phyloP scores from a whole-genome alignment of 2,113 vertebrate species.

The Odocoileus hemionus region DNA sequence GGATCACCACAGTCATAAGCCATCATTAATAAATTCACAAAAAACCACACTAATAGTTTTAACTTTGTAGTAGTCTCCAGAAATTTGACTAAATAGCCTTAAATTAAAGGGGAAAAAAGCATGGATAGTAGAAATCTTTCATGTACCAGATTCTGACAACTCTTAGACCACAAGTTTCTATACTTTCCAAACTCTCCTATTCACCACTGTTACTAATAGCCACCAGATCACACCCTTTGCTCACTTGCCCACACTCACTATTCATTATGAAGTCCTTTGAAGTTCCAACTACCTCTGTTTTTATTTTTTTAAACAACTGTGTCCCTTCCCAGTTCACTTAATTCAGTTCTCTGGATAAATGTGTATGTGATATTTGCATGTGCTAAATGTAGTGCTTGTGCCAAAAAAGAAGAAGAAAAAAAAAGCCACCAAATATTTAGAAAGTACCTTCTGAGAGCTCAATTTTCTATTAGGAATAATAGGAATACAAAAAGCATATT shows the following conservation, averaged over 20 bases:
- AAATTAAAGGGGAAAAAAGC: background rate
- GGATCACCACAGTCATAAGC: background rate
- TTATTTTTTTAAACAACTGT: background rate
- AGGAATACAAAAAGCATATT: background rate
- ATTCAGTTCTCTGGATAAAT: background rate
- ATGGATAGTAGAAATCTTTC: background rate
- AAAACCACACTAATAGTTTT: background rate
- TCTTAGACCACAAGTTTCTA: background rate
- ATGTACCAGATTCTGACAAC: background rate
- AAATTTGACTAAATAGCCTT: background rate
- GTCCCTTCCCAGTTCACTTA: background rate
- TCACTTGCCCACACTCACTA: background rate
- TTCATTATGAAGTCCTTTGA: background rate
- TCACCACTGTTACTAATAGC: background rate
- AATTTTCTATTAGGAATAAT: background rate
- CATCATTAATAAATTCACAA: slow-evolving; percentile 21
- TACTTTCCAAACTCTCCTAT: background rate
- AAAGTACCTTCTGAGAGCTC: background rate
- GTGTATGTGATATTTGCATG: background rate
- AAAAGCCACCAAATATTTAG: background rate
- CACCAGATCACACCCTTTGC: background rate
- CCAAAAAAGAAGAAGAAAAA: background rate
- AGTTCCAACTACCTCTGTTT: background rate
- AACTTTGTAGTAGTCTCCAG: background rate
- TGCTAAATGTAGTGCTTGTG: background rate